phyloP scores from a whole-genome alignment of 1,140 invertebrate species.

The Popillia japonica region DNA sequence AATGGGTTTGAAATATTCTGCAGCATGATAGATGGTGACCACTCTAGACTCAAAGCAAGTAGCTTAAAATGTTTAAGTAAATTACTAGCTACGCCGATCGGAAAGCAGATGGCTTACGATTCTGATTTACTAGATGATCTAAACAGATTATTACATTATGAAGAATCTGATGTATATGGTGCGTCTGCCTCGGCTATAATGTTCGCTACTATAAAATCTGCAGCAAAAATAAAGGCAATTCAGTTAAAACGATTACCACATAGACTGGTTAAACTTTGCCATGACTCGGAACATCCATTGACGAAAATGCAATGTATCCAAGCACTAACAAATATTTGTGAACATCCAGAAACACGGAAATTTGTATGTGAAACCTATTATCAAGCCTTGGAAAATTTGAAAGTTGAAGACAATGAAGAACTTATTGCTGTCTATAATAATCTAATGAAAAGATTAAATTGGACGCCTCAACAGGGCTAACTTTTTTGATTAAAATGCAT shows the following conservation, averaged over 20 bases:
- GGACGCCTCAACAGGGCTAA: conserved; percentile 39
- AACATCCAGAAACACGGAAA: conserved; percentile 50
- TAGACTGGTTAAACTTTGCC: conserved; percentile 49
- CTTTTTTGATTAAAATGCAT: not conserved
- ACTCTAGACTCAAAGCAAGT: conserved; percentile 40
- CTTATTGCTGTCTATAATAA: conserved; percentile 24
- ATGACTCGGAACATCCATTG: conserved; percentile 46
- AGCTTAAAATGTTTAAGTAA: conserved; percentile 45
- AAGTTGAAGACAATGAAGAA: conserved; percentile 39
- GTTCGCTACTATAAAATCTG: conserved; percentile 54
- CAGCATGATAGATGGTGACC: conserved; percentile 37
- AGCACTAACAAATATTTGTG: conserved; percentile 52
- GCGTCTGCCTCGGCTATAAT: conserved; percentile 51
- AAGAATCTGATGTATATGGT: conserved; percentile 50
- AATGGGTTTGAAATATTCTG: conserved; percentile 50
- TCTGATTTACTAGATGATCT: conserved; percentile 47
- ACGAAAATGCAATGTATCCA: conserved; percentile 54
- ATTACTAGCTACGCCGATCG: conserved; percentile 46
- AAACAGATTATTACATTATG: conserved; percentile 49
- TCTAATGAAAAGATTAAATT: conserved; percentile 38
- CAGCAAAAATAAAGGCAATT: conserved; percentile 50
- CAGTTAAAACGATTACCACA: conserved; percentile 48
- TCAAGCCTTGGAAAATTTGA: conserved; percentile 44
- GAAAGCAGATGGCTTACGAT: conserved; percentile 50
- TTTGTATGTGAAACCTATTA: conserved; percentile 47